phyloP scores from a whole-genome alignment of 1,140 invertebrate species.

The Contarinia nasturtii region DNA sequence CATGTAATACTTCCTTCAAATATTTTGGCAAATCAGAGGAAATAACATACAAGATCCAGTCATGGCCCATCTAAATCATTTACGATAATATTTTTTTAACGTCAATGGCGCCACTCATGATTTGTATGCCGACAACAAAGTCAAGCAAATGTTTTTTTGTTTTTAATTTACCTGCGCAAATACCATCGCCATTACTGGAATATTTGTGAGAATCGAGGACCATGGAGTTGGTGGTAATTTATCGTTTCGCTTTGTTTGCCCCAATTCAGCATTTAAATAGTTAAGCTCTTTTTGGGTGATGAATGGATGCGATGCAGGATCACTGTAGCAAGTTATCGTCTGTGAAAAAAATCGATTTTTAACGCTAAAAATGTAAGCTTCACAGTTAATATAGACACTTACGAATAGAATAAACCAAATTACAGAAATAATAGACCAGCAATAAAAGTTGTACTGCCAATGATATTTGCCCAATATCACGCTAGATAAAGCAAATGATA shows the following conservation, averaged over 20 bases:
- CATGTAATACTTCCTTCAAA: slow-evolving; percentile 71
- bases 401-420: slow-evolving; percentile 56
- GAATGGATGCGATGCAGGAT: slow-evolving; percentile 61
- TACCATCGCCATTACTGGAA: slow-evolving; percentile 45
- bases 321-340: slow-evolving; percentile 46
- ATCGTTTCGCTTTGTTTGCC: slow-evolving; percentile 24
- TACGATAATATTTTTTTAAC: too few relatives aligned
- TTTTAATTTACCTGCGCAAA: too few relatives aligned
- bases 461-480: slow-evolving; percentile 43
- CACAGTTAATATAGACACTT: slow-evolving; percentile 14
- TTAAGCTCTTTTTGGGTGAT: slow-evolving; percentile 61
- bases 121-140: too few relatives aligned
- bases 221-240: slow-evolving; percentile 44
- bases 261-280: slow-evolving; percentile 47
- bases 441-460: slow-evolving; percentile 63
- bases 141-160: too few relatives aligned
- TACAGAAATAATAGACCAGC: slow-evolving; percentile 56
- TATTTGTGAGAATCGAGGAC: slow-evolving; percentile 51
- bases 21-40: slow-evolving; percentile 84
- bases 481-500: slow-evolving; percentile 51
- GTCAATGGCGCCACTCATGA: too few relatives aligned
- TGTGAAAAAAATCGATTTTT: slow-evolving; percentile 16
- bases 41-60: slow-evolving; percentile 90
- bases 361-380: not conserved
- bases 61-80: slow-evolving; percentile 58